Evolutionary conservation across 2,888 invertebrate species (phyloP), one percentile per base, ranked within the genome.

Genomic region (Molorchus minor): DNA sequence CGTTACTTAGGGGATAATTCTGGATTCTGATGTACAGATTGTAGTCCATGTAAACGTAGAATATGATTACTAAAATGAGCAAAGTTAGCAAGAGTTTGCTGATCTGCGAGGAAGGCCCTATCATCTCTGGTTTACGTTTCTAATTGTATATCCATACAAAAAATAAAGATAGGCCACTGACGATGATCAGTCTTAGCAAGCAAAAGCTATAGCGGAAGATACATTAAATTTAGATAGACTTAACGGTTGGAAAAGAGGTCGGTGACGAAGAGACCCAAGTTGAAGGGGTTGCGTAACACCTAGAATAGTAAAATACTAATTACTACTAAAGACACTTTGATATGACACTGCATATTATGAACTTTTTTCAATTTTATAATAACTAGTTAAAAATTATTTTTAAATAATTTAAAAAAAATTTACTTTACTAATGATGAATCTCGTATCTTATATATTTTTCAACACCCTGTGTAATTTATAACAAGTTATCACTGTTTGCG

Each of bases 1-100:
- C 58, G 13, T 61, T 81, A 56, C 85, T 85, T 13, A 91, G 81
- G 20, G 85, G 86, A 76, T 88, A 91, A 69, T 88, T 83, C 72
- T 87, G 87, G 77, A 92, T 87, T 58, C 92, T 84, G 69, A 88
- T 75, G 80, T 88, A 91, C 61, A 92, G 80, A 69, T 87, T 85
- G 36, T 86, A 84, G 78, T 92, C 92, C 91, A 92, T 91, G 65
- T 83, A 86, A 43, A 88, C 75, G 73, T 89, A 92, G 76, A 87
- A 92, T 30, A 86, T 70, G 53, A 89, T 73, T 33, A 87, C 79
- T 51, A 84, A 59, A 58, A 88, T 75, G 15, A 91, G 79, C 36
- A 89, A 75, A 7, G 82, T 75, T 45, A 89, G 82, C 49, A 90
- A 82, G 46, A 89, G 77, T 82, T 89, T 90, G 79, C 89, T 90